These are phyloP conservation scores for Merops nubicus DNA, from an alignment of 2,113 vertebrate species.

Conservation along the genomic window DNA sequence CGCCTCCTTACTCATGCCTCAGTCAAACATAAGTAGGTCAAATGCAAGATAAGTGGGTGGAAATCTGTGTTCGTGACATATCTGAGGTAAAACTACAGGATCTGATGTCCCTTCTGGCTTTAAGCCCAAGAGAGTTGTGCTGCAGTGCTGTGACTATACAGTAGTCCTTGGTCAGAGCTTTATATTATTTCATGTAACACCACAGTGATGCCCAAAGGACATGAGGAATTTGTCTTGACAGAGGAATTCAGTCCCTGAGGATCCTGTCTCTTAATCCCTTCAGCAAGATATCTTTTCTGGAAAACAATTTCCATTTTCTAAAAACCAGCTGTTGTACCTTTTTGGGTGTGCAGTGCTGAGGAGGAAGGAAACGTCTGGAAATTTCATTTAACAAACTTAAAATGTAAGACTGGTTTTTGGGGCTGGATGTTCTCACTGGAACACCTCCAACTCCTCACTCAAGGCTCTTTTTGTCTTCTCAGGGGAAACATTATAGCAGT, in stretches of 20 bases:
- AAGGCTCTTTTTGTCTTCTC: constrained; percentile 11
- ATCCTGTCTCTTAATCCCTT: background rate
- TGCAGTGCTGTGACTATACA: background rate
- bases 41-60: background rate
- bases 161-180: background rate
- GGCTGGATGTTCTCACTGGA: constrained; percentile 26
- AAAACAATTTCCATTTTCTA: background rate
- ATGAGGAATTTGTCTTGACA: background rate
- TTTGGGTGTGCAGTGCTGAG: background rate
- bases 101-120: background rate
- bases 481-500: background rate
- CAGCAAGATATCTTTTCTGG: background rate
- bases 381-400: constrained; percentile 41
- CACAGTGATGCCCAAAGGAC: background rate
- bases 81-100: background rate
- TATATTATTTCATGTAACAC: background rate
- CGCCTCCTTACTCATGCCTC: too few species aligned
- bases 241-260: background rate
- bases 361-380: constrained; percentile 13
- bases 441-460: constrained; percentile 43
- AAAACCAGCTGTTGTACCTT: background rate
- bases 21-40: background rate
- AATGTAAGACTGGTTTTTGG: background rate
- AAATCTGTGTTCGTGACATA: background rate
- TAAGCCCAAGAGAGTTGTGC: background rate